phyloP scores from a whole-genome alignment of 2,113 vertebrate species.

The Polypterus senegalus region DNA sequence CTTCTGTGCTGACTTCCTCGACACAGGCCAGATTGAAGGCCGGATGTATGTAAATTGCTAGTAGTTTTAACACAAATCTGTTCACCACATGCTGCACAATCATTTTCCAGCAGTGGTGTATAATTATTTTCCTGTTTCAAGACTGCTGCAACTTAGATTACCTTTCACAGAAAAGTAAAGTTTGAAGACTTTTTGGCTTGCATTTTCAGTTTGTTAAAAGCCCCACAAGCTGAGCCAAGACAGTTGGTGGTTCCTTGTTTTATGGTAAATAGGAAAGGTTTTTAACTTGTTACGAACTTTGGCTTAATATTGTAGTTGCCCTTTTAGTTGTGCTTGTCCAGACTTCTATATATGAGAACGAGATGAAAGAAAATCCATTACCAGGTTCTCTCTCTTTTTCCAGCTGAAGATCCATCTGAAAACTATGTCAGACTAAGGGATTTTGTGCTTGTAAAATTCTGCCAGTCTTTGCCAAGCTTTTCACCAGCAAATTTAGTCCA shows the following conservation, averaged over 20 bases:
- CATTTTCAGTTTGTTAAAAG: too few relatives aligned
- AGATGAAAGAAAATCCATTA: neutral
- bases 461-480: conserved; percentile 74
- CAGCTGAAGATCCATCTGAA: conserved; percentile 93
- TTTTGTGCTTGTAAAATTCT: conserved; percentile 86
- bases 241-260: too few relatives aligned
- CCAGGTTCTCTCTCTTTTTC: conserved; percentile 4
- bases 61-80: conserved; percentile 30
- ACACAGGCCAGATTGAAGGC: conserved; percentile 21
- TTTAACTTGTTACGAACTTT: neutral
- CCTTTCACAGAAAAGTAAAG: conserved; percentile 15
- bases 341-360: too few relatives aligned
- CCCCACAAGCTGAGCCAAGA: too few relatives aligned
- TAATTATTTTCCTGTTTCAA: conserved; percentile 24
- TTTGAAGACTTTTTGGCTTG: neutral
- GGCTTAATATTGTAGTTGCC: neutral
- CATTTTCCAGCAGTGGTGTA: conserved; percentile 22
- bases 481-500: conserved; percentile 69
- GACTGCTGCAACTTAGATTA: conserved; percentile 13
- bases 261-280: too few relatives aligned
- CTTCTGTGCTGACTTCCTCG: conserved; percentile 14
- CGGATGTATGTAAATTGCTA: conserved; percentile 29
- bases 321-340: neutral
- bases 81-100: conserved; percentile 30
- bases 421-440: conserved; percentile 91